These are phyloP conservation scores for Synanthedon myopaeformis DNA, from an alignment of 2,888 invertebrate genomes.

Conservation along the genomic window DNA sequence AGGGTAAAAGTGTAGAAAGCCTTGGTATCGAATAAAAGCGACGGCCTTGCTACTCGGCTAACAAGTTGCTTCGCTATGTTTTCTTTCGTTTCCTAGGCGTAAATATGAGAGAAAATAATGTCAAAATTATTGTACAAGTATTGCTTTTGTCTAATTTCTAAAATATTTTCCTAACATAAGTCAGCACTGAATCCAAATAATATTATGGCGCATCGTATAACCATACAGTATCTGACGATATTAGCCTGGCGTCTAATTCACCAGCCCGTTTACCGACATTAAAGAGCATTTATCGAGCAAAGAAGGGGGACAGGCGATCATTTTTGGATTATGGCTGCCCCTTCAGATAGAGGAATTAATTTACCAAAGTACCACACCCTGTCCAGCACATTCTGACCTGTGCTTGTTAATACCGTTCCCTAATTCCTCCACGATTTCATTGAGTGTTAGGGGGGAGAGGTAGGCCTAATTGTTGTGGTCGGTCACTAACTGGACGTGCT, in stretches of 20 bases:
- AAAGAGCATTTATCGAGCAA: slow-evolving; percentile 54
- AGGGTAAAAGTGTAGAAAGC: no score
- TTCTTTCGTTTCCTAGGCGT: no score
- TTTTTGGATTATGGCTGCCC: slow-evolving; percentile 65
- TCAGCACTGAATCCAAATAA: no score
- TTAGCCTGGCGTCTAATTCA: slow-evolving; percentile 10
- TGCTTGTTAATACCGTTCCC: slow-evolving; percentile 15
- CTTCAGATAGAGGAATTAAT: slow-evolving; percentile 61
- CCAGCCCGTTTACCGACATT: slow-evolving; percentile 47
- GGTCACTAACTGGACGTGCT: slow-evolving; percentile 55
- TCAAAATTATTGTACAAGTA: no score
- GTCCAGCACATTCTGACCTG: slow-evolving; percentile 32
- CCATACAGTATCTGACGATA: neutral
- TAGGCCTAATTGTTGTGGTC: slow-evolving; percentile 22
- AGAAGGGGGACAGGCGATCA: slow-evolving; percentile 58
- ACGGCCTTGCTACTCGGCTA: no score
- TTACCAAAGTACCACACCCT: slow-evolving; percentile 34
- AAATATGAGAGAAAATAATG: no score
- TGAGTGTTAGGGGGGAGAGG: slow-evolving; percentile 12
- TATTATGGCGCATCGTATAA: no score
- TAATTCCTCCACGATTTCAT: slow-evolving; percentile 8
- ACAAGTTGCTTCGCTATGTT: no score
- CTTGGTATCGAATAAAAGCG: no score
- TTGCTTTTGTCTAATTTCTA: no score
- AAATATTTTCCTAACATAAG: no score